Percentiles rank a stretch among this genome's conserved stretches.
Evolutionary conservation across 2,113 vertebrate genomes (phyloP).

Genomic region (Euleptes europaea): DNA sequence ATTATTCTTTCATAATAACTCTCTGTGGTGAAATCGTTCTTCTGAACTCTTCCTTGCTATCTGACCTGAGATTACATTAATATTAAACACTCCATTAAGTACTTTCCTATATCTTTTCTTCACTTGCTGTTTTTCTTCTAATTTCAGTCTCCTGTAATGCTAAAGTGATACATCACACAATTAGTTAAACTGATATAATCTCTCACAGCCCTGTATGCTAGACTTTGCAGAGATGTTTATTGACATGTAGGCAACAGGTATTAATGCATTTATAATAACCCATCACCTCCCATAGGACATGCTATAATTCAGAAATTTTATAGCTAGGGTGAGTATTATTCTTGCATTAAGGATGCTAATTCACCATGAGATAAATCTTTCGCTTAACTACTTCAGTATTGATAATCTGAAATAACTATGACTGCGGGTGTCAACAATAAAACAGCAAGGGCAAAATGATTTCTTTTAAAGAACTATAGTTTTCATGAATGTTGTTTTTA

Average conservation of each 20-base stretch:
- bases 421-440: not conserved
- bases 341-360: slow-evolving; percentile 6
- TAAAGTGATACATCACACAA: not conserved
- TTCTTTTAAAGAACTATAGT: not conserved
- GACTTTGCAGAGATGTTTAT: not conserved
- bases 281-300: not conserved
- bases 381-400: slow-evolving; percentile 8
- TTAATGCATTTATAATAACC: slow-evolving; percentile 10
- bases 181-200: not conserved
- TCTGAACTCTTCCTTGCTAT: not conserved
- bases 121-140: not conserved
- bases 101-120: not conserved
- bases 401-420: slow-evolving; percentile 1
- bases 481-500: not conserved
- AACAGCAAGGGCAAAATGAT: not conserved
- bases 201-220: not conserved
- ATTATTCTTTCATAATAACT: too few relatives aligned
- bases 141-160: not conserved
- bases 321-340: not conserved
- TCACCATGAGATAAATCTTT: slow-evolving; percentile 15
- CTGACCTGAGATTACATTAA: not conserved
- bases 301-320: slow-evolving; percentile 17
- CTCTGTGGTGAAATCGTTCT: not conserved
- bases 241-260: slow-evolving; percentile 2
- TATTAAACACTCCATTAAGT: not conserved